phyloP scores from a whole-genome alignment of 1,140 invertebrate species.

The Lucilia cuprina region DNA sequence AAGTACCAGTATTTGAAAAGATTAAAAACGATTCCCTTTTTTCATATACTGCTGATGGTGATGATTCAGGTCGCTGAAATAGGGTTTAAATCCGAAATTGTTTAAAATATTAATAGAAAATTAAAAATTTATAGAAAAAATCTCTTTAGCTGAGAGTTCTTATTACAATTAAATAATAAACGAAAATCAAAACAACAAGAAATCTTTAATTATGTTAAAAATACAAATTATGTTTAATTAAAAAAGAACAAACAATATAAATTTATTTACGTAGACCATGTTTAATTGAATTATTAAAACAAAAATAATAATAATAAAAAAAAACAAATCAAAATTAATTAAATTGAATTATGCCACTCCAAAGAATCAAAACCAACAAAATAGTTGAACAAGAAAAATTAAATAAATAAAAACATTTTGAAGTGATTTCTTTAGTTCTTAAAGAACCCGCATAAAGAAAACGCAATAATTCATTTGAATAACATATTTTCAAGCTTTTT shows the following conservation, averaged over 20 bases:
- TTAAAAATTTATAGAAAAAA: too few species aligned
- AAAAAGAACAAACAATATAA: too few species aligned
- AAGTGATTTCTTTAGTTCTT: background rate
- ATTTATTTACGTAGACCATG: background rate
- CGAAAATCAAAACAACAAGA: background rate
- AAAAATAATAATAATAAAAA: background rate
- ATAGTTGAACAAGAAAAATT: background rate
- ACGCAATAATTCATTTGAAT: background rate
- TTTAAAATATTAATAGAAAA: too few species aligned
- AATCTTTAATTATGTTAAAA: background rate
- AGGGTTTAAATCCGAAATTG: too few species aligned
- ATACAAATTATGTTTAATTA: background rate
- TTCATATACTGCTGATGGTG: too few species aligned
- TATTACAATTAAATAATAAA: background rate
- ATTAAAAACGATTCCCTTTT: too few species aligned
- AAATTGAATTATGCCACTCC: conserved; percentile 24
- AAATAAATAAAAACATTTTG: background rate
- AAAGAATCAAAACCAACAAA: conserved; percentile 9
- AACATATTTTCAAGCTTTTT: background rate
- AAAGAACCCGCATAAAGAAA: background rate
- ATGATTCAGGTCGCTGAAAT: too few species aligned
- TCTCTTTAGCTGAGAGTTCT: too few species aligned
- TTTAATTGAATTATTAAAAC: background rate
- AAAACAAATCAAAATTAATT: background rate
- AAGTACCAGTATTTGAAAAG: too few species aligned